Evolutionary conservation across 2,888 invertebrate genomes (phyloP).

Genomic region (Oscheius onirici): DNA sequence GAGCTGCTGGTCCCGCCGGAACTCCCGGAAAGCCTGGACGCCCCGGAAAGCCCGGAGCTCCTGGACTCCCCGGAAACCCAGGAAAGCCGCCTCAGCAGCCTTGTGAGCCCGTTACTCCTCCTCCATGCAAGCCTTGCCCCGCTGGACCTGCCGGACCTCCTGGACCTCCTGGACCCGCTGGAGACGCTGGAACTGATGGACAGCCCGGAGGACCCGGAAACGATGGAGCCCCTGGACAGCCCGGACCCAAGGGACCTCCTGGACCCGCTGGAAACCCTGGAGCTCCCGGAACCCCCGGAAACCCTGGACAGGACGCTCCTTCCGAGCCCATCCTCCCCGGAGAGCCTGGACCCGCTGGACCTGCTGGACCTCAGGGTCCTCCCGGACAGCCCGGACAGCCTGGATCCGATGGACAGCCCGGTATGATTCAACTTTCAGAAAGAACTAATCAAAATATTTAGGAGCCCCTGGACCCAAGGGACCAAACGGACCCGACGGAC

Average conservation of each 20-base stretch:
- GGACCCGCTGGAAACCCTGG: slow-evolving; percentile 61
- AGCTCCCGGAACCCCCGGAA: slow-evolving; percentile 61
- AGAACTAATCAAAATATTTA: slow-evolving; percentile 7
- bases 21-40: slow-evolving; percentile 57
- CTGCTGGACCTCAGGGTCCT: slow-evolving; percentile 61
- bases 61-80: slow-evolving; percentile 63
- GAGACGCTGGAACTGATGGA: slow-evolving; percentile 53
- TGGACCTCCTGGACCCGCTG: slow-evolving; percentile 56
- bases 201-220: slow-evolving; percentile 54
- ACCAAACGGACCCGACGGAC: slow-evolving; percentile 63
- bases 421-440: slow-evolving; percentile 9
- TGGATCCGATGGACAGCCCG: slow-evolving; percentile 56
- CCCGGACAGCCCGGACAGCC: slow-evolving; percentile 57
- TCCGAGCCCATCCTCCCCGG: slow-evolving; percentile 58
- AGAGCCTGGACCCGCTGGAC: slow-evolving; percentile 60
- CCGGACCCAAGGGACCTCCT: slow-evolving; percentile 58
- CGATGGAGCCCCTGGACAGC: slow-evolving; percentile 57
- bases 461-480: slow-evolving; percentile 62
- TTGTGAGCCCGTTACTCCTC: slow-evolving; percentile 64
- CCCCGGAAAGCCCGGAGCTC: slow-evolving; percentile 63
- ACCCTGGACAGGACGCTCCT: slow-evolving; percentile 60
- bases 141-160: slow-evolving; percentile 59
- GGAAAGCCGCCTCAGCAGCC: slow-evolving; percentile 62
- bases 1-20: slow-evolving; percentile 58
- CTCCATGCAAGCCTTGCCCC: slow-evolving; percentile 64